Conservation (phyloP, 2,113 vertebrate species). For the Nesospiza acunhae region DNA sequence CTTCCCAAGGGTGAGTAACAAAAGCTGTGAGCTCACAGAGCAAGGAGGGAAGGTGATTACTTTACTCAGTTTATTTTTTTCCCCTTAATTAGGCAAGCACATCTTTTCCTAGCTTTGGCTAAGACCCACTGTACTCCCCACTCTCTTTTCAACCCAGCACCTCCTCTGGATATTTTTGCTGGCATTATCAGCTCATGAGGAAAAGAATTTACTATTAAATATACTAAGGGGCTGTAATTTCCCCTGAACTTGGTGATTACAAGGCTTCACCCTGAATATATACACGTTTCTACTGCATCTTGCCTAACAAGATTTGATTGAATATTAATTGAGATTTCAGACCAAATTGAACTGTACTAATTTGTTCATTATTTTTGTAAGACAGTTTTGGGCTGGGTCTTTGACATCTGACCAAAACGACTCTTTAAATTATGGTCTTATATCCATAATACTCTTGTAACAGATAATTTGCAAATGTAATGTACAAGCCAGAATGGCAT, state of each 20-base stretch:
- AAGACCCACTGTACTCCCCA: neutral
- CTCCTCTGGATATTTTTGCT: neutral
- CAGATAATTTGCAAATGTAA: neutral
- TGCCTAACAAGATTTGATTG: neutral
- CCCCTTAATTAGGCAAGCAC: neutral
- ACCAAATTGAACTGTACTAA: neutral
- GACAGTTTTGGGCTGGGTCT: neutral
- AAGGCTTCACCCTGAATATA: neutral
- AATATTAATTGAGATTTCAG: neutral
- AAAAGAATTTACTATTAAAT: neutral
- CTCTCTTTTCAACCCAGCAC: neutral
- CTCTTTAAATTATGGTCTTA: neutral
- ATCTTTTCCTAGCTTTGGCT: neutral
- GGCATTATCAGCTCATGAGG: neutral
- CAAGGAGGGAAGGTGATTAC: neutral
- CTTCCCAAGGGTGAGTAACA: neutral
- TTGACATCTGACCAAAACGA: neutral
- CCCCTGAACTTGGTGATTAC: neutral
- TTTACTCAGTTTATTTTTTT: neutral
- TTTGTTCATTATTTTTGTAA: neutral
- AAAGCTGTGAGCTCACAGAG: neutral
- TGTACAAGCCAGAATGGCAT: neutral
- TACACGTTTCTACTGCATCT: neutral
- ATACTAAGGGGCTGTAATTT: neutral
- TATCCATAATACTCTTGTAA: neutral